These are phyloP conservation scores for Cynodonichthys magdalenae DNA, from an alignment of 2,797 vertebrate genomes.

Conservation along the genomic window DNA sequence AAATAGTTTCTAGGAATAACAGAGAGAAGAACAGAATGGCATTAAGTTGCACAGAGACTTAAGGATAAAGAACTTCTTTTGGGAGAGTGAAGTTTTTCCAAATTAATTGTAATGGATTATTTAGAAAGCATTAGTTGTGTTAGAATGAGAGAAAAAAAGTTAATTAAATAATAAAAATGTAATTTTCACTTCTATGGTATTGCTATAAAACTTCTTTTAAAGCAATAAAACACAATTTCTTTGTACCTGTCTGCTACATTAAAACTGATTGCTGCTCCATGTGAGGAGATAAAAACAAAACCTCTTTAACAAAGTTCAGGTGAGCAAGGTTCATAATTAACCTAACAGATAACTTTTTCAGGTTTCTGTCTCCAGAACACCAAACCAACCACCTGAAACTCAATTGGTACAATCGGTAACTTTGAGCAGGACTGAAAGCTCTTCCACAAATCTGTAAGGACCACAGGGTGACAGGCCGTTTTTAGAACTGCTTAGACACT, in stretches of 20 bases:
- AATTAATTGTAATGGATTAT: no score
- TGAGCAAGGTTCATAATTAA: not conserved
- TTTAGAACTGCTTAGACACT: not conserved
- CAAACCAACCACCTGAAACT: not conserved
- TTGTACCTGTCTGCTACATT: no score
- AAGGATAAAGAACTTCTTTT: not conserved
- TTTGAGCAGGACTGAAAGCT: not conserved
- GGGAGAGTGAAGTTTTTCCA: not conserved
- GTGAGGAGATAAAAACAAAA: no score
- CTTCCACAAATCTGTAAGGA: not conserved
- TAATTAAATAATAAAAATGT: no score
- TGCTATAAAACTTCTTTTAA: no score
- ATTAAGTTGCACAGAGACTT: not conserved
- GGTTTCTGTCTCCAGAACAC: not conserved
- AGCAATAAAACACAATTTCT: no score
- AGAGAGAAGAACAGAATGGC: not conserved
- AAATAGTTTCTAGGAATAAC: conserved; percentile 9
- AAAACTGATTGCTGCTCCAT: no score
- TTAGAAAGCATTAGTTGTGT: no score
- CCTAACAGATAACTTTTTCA: not conserved
- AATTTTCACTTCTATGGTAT: no score
- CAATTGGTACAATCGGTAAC: not conserved
- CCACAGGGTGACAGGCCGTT: not conserved
- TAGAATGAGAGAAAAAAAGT: no score
- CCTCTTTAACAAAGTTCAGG: not conserved